Conservation (phyloP, 2,888 invertebrate species). For the Sarcophaga carnaria region DNA sequence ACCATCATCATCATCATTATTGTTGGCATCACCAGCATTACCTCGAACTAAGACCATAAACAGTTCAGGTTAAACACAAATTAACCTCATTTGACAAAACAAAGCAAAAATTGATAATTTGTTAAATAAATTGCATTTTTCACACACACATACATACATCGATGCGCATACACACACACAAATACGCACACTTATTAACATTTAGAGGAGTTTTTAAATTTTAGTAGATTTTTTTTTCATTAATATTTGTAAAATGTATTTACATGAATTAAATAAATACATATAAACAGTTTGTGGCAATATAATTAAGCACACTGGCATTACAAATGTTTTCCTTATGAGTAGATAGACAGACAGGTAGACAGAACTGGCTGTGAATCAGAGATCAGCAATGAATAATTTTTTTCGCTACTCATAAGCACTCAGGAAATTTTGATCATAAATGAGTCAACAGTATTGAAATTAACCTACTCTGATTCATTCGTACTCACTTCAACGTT, state of each 20-base stretch:
- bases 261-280: neutral
- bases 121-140: conserved; percentile 78
- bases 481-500: too few species aligned
- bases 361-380: too few species aligned
- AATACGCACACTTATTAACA: neutral
- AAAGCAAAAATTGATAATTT: conserved; percentile 78
- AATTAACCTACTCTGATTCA: too few species aligned
- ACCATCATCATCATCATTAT: neutral
- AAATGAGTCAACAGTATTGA: too few species aligned
- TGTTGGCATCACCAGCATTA: conserved; percentile 14
- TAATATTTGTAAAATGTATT: conserved; percentile 2
- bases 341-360: too few species aligned
- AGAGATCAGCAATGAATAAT: too few species aligned
- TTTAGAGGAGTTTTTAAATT: neutral
- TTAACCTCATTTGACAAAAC: conserved; percentile 81
- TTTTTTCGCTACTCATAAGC: too few species aligned
- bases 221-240: conserved; percentile 28
- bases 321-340: too few species aligned
- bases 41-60: conserved; percentile 38
- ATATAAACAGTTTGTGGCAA: neutral
- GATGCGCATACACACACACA: neutral
- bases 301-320: neutral
- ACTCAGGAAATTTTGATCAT: too few species aligned
- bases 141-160: neutral
- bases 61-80: conserved; percentile 77